Percentiles rank a stretch among this genome's conserved stretches.
Conservation (phyloP, 2,797 vertebrate species). For the Balearica regulorum region DNA sequence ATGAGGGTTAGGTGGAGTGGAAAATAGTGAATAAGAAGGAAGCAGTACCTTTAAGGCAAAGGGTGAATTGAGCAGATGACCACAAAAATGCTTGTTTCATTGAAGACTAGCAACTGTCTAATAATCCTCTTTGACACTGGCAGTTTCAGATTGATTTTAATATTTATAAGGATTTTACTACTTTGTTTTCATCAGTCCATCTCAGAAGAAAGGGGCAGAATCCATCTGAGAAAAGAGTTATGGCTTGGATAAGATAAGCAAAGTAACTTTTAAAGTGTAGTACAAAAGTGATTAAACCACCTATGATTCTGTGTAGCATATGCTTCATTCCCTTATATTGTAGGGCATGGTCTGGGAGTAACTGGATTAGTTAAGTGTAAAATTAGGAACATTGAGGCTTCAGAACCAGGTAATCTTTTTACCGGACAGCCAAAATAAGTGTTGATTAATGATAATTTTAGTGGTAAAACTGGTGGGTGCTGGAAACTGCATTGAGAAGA, state of each 20-base stretch:
- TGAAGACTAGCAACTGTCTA: neutral
- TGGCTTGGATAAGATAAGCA: neutral
- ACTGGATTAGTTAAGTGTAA: neutral
- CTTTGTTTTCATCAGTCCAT: neutral
- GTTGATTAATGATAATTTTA: neutral
- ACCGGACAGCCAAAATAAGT: neutral
- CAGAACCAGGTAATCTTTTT: neutral
- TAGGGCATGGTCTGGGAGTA: neutral
- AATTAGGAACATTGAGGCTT: neutral
- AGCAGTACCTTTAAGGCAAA: neutral
- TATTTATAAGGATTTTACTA: neutral
- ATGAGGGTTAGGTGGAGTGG: neutral
- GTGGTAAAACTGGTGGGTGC: neutral
- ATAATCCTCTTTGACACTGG: neutral
- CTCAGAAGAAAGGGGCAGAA: neutral
- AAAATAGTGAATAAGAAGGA: neutral
- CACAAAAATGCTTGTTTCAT: neutral
- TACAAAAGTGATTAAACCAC: neutral
- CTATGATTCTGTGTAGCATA: neutral
- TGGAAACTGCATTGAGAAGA: neutral
- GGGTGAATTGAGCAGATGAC: neutral
- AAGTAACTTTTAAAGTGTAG: neutral
- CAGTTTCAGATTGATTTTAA: neutral
- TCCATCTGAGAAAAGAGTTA: neutral
- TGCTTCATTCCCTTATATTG: neutral